Conservation (phyloP, 2,888 invertebrate species). For the Agrochola macilenta region DNA sequence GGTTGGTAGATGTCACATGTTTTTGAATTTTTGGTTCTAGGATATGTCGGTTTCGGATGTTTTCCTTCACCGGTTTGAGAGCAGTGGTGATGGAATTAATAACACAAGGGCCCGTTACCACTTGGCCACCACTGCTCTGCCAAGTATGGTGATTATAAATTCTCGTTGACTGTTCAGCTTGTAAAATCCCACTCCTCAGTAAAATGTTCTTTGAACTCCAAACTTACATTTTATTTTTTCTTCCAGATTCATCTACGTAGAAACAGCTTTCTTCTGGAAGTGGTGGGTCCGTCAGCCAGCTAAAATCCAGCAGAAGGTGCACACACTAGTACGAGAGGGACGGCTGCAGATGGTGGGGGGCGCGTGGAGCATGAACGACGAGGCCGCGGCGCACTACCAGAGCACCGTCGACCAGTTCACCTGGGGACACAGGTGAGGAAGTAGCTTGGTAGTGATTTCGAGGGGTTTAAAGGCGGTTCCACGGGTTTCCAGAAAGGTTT, state of each 20-base stretch:
- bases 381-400: constrained; percentile 93
- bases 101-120: too few relatives aligned
- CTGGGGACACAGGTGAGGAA: constrained; percentile 91
- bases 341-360: constrained; percentile 95
- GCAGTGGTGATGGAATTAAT: too few relatives aligned
- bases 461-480: too few relatives aligned
- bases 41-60: too few relatives aligned
- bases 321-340: constrained; percentile 92
- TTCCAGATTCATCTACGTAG: constrained; percentile 96
- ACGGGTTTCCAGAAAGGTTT: too few relatives aligned
- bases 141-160: background rate
- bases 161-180: background rate
- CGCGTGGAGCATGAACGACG: constrained; percentile 96
- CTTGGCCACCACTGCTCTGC: too few relatives aligned
- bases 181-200: background rate
- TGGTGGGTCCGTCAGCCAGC: constrained; percentile 95
- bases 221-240: background rate
- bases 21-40: too few relatives aligned
- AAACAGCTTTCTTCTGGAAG: constrained; percentile 96
- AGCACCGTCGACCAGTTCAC: constrained; percentile 94
- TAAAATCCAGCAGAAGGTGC: constrained; percentile 90
- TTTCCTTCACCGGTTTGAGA: too few relatives aligned
- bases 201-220: background rate
- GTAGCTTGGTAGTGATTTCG: background rate
- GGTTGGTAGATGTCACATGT: too few relatives aligned